phyloP scores from a whole-genome alignment of 2,888 invertebrate species.

The Drosophila multiciliata region DNA sequence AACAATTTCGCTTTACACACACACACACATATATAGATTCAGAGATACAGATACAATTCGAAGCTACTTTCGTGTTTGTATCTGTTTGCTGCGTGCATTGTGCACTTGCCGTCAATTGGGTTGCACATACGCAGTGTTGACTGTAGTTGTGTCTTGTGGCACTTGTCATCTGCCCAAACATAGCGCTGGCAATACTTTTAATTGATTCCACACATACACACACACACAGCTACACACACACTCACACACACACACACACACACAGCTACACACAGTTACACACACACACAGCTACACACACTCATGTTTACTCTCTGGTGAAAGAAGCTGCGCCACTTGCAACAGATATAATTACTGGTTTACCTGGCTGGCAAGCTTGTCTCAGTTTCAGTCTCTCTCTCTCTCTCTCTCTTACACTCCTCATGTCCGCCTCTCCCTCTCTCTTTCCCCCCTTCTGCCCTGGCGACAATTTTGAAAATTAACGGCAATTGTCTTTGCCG shows the following conservation, averaged over 20 bases:
- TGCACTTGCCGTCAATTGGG: conserved; percentile 63
- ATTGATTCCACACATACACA: conserved; percentile 72
- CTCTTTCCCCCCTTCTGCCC: conserved; percentile 23
- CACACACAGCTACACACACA: conserved; percentile 23
- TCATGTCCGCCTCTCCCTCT: background rate
- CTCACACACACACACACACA: conserved; percentile 16
- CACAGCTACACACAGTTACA: conserved; percentile 21
- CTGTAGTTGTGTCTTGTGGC: conserved; percentile 45
- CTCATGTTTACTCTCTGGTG: conserved; percentile 44
- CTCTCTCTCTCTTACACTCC: background rate
- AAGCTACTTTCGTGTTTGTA: conserved; percentile 51
- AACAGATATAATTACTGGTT: conserved; percentile 73
- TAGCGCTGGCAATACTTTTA: conserved; percentile 76
- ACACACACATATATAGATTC: background rate
- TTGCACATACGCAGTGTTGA: conserved; percentile 56
- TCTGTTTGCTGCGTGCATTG: conserved; percentile 52
- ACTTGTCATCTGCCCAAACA: conserved; percentile 80
- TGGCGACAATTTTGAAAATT: conserved; percentile 79
- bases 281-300: conserved; percentile 20
- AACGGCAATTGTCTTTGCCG: conserved; percentile 77
- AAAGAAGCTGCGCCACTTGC: conserved; percentile 77
- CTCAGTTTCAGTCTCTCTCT: background rate
- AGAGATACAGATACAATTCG: conserved; percentile 29
- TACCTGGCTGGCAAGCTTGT: conserved; percentile 24
- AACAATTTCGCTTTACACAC: conserved; percentile 74